A percentile compares a stretch with the other conserved stretches of the same genome.
Conservation (phyloP, 2,797 vertebrate species). For the Orientallactaga sibirica region DNA sequence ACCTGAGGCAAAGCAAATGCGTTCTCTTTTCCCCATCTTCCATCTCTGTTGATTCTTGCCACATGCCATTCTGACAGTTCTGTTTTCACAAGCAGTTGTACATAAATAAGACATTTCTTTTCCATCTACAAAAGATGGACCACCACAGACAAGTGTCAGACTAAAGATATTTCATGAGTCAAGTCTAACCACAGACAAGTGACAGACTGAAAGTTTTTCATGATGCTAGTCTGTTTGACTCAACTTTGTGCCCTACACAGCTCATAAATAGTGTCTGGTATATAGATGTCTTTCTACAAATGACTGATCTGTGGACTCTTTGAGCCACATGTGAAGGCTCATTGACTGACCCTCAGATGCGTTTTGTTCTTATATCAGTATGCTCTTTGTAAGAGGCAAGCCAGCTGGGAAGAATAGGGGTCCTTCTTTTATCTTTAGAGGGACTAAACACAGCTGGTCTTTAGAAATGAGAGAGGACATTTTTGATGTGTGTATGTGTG, state of each 20-base stretch:
- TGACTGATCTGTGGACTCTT: constrained; percentile 52
- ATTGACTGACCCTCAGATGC: constrained; percentile 43
- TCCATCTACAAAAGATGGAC: constrained; percentile 50
- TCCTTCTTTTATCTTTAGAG: constrained; percentile 64
- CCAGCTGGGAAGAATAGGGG: constrained; percentile 62
- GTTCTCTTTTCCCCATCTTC: neutral
- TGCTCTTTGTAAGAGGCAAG: constrained; percentile 74
- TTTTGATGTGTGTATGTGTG: too few species aligned
- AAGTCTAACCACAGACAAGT: neutral
- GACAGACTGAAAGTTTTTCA: neutral
- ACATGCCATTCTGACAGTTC: neutral
- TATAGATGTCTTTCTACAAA: constrained; percentile 56
- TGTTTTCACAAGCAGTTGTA: neutral
- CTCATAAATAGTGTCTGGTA: constrained; percentile 48
- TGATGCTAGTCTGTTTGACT: constrained; percentile 55
- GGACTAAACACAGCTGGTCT: constrained; percentile 71
- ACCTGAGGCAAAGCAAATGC: neutral
- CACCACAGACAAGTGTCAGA: neutral
- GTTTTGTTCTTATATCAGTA: constrained; percentile 68
- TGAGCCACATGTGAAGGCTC: constrained; percentile 44
- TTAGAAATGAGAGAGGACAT: neutral
- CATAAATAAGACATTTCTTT: constrained; percentile 25
- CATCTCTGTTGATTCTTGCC: neutral
- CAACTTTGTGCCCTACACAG: constrained; percentile 33
- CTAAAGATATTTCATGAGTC: neutral